Conservation (phyloP, 2,888 invertebrate species). For the Drosophila fungiperda region DNA sequence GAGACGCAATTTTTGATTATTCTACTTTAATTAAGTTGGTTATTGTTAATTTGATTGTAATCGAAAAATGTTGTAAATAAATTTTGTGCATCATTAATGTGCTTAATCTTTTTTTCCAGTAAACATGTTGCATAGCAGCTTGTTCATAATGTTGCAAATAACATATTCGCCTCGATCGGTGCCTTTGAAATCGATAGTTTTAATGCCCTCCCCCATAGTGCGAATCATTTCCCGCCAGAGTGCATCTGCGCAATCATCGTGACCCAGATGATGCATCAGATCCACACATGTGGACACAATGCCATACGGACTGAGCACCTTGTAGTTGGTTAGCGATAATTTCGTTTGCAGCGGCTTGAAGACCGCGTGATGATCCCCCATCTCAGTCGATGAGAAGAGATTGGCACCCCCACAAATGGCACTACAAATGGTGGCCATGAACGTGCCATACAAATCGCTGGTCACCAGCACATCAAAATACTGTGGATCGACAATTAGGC, state of each 20-base stretch:
- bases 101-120: not conserved
- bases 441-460: conserved; percentile 76
- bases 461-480: conserved; percentile 74
- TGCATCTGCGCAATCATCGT: conserved; percentile 42
- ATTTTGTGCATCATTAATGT: conserved; percentile 10
- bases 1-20: conserved; percentile 49
- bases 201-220: conserved; percentile 67
- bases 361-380: conserved; percentile 74
- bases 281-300: conserved; percentile 68
- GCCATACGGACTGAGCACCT: conserved; percentile 74
- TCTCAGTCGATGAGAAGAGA: conserved; percentile 72
- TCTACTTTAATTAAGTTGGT: not conserved
- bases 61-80: conserved; percentile 11
- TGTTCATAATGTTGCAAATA: conserved; percentile 67
- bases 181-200: conserved; percentile 71
- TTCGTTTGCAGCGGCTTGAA: conserved; percentile 82
- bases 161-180: conserved; percentile 63
- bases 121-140: conserved; percentile 54
- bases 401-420: conserved; percentile 78
- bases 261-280: conserved; percentile 63
- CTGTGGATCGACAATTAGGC: conserved; percentile 60
- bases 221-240: conserved; percentile 64
- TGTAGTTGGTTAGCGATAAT: conserved; percentile 68
- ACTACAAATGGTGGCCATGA: conserved; percentile 70
- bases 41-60: conserved; percentile 36